These are phyloP conservation scores for Arenaria interpres DNA, from an alignment of 2,113 vertebrate species.

Conservation along the genomic window DNA sequence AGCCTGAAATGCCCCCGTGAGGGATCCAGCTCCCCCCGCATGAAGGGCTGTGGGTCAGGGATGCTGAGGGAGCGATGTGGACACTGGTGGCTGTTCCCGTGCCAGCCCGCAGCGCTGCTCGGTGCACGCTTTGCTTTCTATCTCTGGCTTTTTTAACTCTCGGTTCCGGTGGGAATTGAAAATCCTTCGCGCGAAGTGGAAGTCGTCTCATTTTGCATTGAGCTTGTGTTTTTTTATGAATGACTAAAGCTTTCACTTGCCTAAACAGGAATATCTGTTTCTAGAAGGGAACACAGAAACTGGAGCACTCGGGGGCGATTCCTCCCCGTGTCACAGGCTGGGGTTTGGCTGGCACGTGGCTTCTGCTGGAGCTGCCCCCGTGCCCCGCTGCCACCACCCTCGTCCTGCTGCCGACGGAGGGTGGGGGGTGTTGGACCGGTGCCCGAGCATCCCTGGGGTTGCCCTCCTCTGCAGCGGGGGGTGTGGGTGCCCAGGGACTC, in stretches of 20 bases:
- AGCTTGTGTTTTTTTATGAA: conserved; percentile 36
- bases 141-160: not conserved
- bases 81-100: accelerated
- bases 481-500: not conserved
- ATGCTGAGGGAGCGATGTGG: not conserved
- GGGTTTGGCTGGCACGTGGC: not conserved
- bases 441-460: accelerated
- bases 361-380: not conserved
- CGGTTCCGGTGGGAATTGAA: not conserved
- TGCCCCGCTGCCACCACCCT: not conserved
- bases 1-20: accelerated
- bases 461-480: not conserved
- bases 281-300: not conserved
- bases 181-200: not conserved
- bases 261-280: not conserved
- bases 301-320: not conserved
- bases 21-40: accelerated
- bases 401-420: accelerated
- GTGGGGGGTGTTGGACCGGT: accelerated
- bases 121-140: not conserved
- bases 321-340: not conserved
- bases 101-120: not conserved
- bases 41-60: accelerated
- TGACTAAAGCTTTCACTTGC: not conserved
- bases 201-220: not conserved